These are phyloP conservation scores for Dastarcus helophoroides DNA, from an alignment of 2,888 invertebrate species.

Conservation along the genomic window DNA sequence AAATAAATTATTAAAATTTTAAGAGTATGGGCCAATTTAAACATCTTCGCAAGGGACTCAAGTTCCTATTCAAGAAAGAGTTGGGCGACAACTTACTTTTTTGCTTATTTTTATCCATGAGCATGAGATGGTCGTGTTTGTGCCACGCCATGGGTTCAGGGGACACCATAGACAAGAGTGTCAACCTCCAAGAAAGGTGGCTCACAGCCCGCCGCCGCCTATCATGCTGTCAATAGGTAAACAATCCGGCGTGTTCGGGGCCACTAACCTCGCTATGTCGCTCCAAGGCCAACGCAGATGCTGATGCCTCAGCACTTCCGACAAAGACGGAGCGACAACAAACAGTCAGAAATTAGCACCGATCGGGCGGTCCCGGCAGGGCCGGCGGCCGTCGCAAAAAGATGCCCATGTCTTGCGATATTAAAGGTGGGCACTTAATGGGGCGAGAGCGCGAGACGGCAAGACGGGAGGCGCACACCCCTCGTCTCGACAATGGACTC, in stretches of 20 bases:
- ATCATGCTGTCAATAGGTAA: constrained; percentile 34
- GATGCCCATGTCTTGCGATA: no score
- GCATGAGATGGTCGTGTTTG: constrained; percentile 63
- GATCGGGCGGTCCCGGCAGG: no score
- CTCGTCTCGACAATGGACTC: constrained; percentile 38
- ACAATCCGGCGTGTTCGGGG: constrained; percentile 39
- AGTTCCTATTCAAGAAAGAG: no score
- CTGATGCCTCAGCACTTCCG: constrained; percentile 32
- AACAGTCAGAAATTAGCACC: constrained; percentile 23
- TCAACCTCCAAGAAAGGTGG: constrained; percentile 26
- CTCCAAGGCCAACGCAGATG: constrained; percentile 35
- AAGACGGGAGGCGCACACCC: constrained; percentile 30
- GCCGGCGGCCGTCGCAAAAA: no score
- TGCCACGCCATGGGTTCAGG: constrained; percentile 60
- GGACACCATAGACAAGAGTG: constrained; percentile 23
- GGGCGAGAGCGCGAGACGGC: no score
- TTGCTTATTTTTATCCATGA: constrained; percentile 59
- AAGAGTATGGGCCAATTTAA: no score
- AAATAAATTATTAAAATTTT: no score
- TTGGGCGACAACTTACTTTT: constrained; percentile 63
- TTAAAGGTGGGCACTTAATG: no score
- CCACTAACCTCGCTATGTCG: constrained; percentile 34
- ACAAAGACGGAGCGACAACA: constrained; percentile 32
- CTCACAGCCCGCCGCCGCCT: constrained; percentile 38
- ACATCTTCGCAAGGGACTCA: no score